Percentiles rank a stretch among this genome's conserved stretches.
These are phyloP conservation scores for Aproaerema taeniolella DNA, from an alignment of 2,888 invertebrate genomes.

Conservation along the genomic window DNA sequence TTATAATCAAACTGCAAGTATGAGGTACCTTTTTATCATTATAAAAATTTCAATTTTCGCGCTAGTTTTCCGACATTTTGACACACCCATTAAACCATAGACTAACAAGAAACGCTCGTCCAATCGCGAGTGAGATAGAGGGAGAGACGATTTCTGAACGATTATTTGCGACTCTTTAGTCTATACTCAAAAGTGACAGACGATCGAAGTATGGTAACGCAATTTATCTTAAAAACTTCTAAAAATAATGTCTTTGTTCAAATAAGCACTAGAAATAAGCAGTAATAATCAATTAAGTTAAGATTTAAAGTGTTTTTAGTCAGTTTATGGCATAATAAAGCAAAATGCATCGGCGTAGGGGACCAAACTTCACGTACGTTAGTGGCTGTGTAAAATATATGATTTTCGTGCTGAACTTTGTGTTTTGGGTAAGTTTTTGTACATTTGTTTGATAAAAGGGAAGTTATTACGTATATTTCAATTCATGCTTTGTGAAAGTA, in stretches of 20 bases:
- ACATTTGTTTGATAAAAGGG: neutral
- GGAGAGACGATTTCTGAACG: conserved; percentile 8
- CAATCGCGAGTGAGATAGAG: too few relatives aligned
- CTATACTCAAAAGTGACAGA: conserved; percentile 4
- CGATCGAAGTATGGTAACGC: conserved; percentile 5
- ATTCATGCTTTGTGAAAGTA: conserved; percentile 13
- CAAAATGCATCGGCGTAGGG: conserved; percentile 80
- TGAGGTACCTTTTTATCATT: too few relatives aligned
- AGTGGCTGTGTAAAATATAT: conserved; percentile 93
- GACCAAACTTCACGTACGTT: conserved; percentile 87
- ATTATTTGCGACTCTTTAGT: neutral
- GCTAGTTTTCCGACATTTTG: too few relatives aligned
- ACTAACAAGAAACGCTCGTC: too few relatives aligned
- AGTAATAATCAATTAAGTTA: too few relatives aligned
- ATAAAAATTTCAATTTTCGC: too few relatives aligned
- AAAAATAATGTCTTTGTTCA: too few relatives aligned
- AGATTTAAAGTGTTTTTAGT: neutral
- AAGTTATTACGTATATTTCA: conserved; percentile 1
- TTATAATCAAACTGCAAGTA: too few relatives aligned
- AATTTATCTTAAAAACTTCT: neutral
- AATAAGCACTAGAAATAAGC: too few relatives aligned
- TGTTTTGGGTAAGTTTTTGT: conserved; percentile 89
- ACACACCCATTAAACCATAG: too few relatives aligned
- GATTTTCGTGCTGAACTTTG: conserved; percentile 92
- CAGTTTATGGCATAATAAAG: conserved; percentile 22